Evolutionary conservation across 2,113 vertebrate genomes (phyloP).

Genomic region (Cyanoliseus patagonus): DNA sequence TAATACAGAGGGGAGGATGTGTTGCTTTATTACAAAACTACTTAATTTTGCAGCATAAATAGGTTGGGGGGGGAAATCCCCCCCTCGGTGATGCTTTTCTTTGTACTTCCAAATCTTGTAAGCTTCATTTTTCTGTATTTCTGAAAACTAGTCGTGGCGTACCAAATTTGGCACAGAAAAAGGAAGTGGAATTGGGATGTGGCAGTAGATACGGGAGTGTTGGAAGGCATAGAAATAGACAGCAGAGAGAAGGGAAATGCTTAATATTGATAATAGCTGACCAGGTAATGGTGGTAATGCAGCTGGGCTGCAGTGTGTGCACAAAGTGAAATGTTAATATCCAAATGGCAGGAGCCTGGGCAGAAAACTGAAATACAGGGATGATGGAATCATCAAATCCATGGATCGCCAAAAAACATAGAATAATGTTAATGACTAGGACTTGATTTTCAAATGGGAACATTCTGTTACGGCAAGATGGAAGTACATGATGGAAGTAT

Average conservation of each 20-base stretch:
- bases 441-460: not conserved
- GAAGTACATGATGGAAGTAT: not conserved
- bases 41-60: not conserved
- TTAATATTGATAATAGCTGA: not conserved
- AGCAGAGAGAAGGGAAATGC: not conserved
- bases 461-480: rapidly evolving
- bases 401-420: not conserved
- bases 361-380: not conserved
- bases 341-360: not conserved
- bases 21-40: not conserved
- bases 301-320: not conserved
- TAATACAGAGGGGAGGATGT: not conserved
- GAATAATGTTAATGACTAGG: not conserved
- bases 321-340: not conserved
- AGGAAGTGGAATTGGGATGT: not conserved
- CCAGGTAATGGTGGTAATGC: not conserved
- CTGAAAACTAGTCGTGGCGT: rapidly evolving
- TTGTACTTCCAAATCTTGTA: not conserved
- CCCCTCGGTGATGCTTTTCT: not conserved
- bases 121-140: not conserved
- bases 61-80: not conserved
- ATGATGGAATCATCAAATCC: not conserved
- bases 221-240: not conserved
- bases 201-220: not conserved
- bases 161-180: not conserved